Evolutionary conservation across 37 sponge, comb jelly and placozoan genomes (phyloP), one percentile per base, ranked within the genome.

Genomic region (Cladorhizidae sp.): DNA sequence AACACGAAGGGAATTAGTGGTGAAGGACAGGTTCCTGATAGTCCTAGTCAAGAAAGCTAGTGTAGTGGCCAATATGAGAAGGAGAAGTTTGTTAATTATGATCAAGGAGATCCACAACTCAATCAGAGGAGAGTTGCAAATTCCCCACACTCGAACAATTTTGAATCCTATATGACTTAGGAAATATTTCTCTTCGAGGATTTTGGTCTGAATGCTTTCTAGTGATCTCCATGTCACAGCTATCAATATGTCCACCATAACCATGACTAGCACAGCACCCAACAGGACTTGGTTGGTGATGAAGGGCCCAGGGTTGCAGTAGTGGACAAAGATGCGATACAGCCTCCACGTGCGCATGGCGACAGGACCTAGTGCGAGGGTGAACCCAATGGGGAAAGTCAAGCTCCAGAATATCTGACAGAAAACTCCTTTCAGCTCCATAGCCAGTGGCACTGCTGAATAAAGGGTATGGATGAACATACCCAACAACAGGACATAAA

Each of bases 341-440:
- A 80, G 17, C 20, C 72, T 70, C 72, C 72, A 80, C 6, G 81
- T 80, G n/a, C 72, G 71, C 36, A 63, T 32, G 33, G 35, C 49
- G 21, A 80, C 41, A 11, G 77, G 40, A 54, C 52, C 68, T 49
- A 52, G 3, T 25, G 59, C 22, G 18, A 79, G 49, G 31, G 68
- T 61, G 37, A 79, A 79, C 8, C 68, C 51, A 67, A 79, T 36
- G 21, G 68, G 59, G 14, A 79, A 22, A 21, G 20, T n/a, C 75
- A 57, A 74, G 1, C 28, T 57, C 75, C 75, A 74, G 6, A 74
- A 56, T 12, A 56, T 14, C 26, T 74, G 75, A 26, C 75, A 74
- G 31, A 74, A 74, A 18, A 29, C 33, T 1, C 57, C 57, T 7
- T 17, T 35, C 5, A 56, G 2, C 1, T 55, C 21, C 6, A 49